Conservation (phyloP, 2,113 vertebrate genomes). For the Pogonocichla stellata region DNA sequence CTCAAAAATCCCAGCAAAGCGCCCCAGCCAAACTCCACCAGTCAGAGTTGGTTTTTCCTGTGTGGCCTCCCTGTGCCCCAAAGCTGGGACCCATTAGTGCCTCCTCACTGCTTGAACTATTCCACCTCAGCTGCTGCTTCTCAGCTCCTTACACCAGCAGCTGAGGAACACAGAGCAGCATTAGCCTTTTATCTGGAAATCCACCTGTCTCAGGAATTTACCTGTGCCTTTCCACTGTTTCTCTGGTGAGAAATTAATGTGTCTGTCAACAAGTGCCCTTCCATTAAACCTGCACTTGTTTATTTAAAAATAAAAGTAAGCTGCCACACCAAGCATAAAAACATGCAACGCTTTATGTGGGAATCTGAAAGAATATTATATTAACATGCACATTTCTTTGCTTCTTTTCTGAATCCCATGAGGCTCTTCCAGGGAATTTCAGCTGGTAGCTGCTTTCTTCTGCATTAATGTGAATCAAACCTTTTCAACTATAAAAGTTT, state of each 20-base stretch:
- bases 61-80: not conserved
- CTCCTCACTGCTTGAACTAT: not conserved
- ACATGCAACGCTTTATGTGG: not conserved
- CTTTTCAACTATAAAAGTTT: not conserved
- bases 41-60: not conserved
- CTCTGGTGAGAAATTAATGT: conserved; percentile 8
- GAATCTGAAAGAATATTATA: conserved; percentile 60
- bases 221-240: not conserved
- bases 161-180: not conserved
- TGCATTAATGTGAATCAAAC: conserved; percentile 37
- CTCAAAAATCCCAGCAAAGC: not conserved
- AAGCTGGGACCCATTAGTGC: not conserved
- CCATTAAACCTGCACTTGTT: conserved; percentile 49
- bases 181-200: conserved; percentile 14
- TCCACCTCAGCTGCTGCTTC: not conserved
- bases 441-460: conserved; percentile 31
- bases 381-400: conserved; percentile 70
- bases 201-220: not conserved
- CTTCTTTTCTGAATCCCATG: conserved; percentile 61
- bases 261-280: conserved; percentile 51
- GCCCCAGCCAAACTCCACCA: not conserved
- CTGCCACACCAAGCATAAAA: conserved; percentile 13
- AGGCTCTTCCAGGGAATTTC: conserved; percentile 53
- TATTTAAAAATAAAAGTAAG: conserved; percentile 57
- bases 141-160: not conserved